These are phyloP conservation scores for Panagrolaimus sp. DNA, from an alignment of 1,140 invertebrate species.

Conservation along the genomic window DNA sequence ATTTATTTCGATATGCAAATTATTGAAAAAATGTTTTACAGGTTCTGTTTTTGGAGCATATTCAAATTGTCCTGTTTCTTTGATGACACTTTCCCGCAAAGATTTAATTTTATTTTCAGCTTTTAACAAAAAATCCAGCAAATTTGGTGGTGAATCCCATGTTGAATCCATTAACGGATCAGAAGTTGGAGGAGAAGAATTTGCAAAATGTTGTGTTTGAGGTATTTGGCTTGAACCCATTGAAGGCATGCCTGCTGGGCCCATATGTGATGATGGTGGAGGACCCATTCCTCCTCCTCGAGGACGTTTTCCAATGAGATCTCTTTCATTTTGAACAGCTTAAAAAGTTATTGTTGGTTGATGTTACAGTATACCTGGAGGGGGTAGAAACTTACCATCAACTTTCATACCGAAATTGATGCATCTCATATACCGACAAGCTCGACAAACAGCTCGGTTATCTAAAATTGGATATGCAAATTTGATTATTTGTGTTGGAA, in stretches of 20 bases:
- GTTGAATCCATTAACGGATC: conserved; percentile 27
- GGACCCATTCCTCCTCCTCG: conserved; percentile 18
- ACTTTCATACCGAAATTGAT: conserved; percentile 56
- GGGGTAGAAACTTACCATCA: conserved; percentile 34
- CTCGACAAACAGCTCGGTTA: conserved; percentile 56
- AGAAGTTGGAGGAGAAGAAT: not conserved
- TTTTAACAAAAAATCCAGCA: conserved; percentile 47
- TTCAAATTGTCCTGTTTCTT: conserved; percentile 53
- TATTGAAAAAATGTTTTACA: not conserved
- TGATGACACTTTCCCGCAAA: conserved; percentile 55
- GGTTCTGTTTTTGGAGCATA: conserved; percentile 49
- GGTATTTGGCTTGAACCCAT: not conserved
- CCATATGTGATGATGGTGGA: not conserved
- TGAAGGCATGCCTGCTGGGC: not conserved
- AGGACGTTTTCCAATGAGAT: conserved; percentile 53
- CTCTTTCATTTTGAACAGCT: conserved; percentile 56
- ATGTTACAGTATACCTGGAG: conserved; percentile 8
- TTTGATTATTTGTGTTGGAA: too few relatives aligned
- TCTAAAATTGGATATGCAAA: conserved; percentile 35
- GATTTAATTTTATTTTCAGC: conserved; percentile 52
- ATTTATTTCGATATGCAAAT: not conserved
- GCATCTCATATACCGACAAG: conserved; percentile 52
- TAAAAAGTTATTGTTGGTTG: conserved; percentile 22
- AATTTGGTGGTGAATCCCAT: conserved; percentile 35
- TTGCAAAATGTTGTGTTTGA: not conserved